A percentile compares a stretch with the other conserved stretches of the same genome.
Evolutionary conservation across 2,888 invertebrate species (phyloP).

Genomic region (Leptinotarsa rubiginosa): DNA sequence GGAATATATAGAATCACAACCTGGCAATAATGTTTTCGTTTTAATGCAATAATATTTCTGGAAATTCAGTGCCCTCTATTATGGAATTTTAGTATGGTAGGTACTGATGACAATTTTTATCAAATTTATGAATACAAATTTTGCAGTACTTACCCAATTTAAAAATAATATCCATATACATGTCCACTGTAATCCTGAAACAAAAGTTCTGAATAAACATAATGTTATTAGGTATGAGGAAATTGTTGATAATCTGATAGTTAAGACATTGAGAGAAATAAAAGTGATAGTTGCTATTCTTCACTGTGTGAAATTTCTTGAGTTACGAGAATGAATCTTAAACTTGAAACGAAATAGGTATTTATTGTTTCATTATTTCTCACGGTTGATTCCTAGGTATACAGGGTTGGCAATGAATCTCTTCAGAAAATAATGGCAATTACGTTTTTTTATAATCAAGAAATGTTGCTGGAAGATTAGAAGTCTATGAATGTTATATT

Average conservation of each 20-base stretch:
- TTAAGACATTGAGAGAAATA: background rate
- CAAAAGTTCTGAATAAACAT: conserved; percentile 10
- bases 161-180: background rate
- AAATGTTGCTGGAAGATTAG: no score
- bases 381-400: background rate
- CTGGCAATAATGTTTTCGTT: no score
- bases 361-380: background rate
- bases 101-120: background rate
- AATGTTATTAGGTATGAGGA: background rate
- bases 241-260: conserved; percentile 1
- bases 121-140: background rate
- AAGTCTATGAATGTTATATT: no score
- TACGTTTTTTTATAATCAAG: no score
- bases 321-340: background rate
- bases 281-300: conserved; percentile 16
- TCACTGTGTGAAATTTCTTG: conserved; percentile 2
- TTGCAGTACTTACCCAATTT: conserved; percentile 11
- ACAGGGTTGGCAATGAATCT: background rate
- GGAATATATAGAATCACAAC: no score
- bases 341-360: background rate
- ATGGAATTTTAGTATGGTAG: no score
- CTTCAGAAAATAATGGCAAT: no score
- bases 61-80: no score
- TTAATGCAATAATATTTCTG: no score
- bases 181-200: conserved; percentile 25